Percentiles rank a stretch among this genome's conserved stretches.
Conservation (phyloP, 2,113 vertebrate genomes). For the Anguilla japonica region DNA sequence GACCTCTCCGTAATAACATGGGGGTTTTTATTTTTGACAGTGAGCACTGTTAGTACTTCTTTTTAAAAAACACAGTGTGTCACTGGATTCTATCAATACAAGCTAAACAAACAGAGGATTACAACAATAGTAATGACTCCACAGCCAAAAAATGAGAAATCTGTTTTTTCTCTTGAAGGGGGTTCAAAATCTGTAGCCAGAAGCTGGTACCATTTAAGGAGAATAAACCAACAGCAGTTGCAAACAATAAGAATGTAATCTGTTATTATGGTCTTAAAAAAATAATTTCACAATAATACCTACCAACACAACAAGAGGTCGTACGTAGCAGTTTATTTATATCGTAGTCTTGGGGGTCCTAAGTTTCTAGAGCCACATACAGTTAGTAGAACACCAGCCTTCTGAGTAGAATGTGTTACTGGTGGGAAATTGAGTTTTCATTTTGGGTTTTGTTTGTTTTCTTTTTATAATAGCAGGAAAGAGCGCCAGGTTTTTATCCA, state of each 20-base stretch:
- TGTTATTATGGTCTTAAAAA: not conserved
- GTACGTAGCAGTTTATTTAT: not conserved
- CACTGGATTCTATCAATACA: conserved; percentile 10
- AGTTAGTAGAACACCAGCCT: not conserved
- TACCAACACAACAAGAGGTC: not conserved
- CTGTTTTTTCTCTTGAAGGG: not conserved
- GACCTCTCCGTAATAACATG: not conserved
- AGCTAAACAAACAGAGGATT: conserved; percentile 23
- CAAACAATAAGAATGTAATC: not conserved
- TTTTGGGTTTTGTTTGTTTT: not conserved
- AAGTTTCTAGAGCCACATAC: not conserved
- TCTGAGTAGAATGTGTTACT: not conserved
- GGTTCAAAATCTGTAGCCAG: not conserved
- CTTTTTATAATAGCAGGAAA: not conserved
- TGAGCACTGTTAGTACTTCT: not conserved
- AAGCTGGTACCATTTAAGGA: conserved; percentile 11
- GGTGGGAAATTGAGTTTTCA: not conserved
- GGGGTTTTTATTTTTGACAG: conserved; percentile 12
- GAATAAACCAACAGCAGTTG: not conserved
- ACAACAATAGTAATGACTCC: conserved; percentile 2
- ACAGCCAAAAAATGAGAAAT: not conserved
- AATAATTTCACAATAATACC: not conserved
- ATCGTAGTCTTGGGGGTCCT: not conserved
- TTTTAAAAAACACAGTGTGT: not conserved
- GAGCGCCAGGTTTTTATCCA: not conserved